Conservation (phyloP, 2,113 vertebrate genomes). For the Apteryx mantelli region DNA sequence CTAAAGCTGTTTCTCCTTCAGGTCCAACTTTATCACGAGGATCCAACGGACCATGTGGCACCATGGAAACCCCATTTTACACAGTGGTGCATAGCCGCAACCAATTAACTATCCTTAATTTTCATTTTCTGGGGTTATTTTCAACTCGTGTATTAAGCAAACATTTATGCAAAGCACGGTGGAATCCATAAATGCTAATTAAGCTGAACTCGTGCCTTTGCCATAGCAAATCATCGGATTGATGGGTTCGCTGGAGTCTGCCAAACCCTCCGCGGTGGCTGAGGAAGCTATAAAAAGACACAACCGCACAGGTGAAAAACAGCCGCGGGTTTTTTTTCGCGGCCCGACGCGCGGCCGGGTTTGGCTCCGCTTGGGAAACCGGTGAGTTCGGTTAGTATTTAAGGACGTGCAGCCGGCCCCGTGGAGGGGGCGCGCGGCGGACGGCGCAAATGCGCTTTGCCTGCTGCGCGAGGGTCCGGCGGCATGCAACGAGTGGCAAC, state of each 20-base stretch:
- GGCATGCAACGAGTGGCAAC: too few species aligned
- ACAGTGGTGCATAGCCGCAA: background rate
- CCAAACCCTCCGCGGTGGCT: rapidly evolving
- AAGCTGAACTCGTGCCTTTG: background rate
- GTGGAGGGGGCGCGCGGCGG: too few species aligned
- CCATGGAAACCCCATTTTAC: constrained; percentile 11
- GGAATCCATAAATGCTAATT: background rate
- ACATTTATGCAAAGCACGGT: background rate
- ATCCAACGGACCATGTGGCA: background rate
- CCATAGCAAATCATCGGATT: background rate
- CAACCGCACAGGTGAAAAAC: rapidly evolving
- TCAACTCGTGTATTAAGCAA: background rate
- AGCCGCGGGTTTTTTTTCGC: too few species aligned
- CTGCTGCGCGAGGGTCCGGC: too few species aligned
- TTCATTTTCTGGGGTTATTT: constrained; percentile 8
- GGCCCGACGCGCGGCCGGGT: too few species aligned
- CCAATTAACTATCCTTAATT: background rate
- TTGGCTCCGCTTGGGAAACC: rapidly evolving
- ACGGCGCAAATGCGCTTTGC: too few species aligned
- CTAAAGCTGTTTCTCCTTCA: background rate
- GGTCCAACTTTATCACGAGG: background rate
- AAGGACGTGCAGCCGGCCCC: too few species aligned
- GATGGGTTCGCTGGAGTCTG: background rate
- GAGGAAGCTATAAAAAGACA: background rate
- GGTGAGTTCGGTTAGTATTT: background rate